These are phyloP conservation scores for Papilio demoleus DNA, from an alignment of 2,888 invertebrate species.

Conservation along the genomic window DNA sequence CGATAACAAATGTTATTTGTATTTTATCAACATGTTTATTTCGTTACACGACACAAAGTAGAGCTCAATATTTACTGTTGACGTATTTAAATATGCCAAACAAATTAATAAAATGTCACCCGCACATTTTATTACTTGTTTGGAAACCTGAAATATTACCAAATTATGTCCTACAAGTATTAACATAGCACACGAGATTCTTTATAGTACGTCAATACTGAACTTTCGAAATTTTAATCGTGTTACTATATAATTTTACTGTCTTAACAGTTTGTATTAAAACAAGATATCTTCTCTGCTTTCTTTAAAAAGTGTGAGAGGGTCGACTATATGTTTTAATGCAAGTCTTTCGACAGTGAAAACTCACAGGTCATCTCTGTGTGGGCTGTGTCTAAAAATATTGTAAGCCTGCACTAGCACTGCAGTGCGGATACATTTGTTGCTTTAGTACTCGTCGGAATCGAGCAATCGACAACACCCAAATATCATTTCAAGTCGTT, in stretches of 20 bases:
- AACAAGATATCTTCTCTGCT: neutral
- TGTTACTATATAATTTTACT: neutral
- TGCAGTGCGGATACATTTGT: slow-evolving; percentile 20
- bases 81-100: slow-evolving; percentile 14
- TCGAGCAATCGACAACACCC: slow-evolving; percentile 1
- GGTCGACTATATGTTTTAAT: neutral
- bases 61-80: slow-evolving; percentile 18
- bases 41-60: neutral
- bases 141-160: neutral
- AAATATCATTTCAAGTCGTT: neutral
- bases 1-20: slow-evolving; percentile 18
- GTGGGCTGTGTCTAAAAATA: slow-evolving; percentile 10
- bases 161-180: neutral
- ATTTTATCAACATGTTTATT: slow-evolving; percentile 14
- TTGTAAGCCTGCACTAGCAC: slow-evolving; percentile 17
- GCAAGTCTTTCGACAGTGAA: neutral
- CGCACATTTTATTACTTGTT: neutral
- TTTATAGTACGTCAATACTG: no score
- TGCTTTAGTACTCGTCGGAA: slow-evolving; percentile 3
- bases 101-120: slow-evolving; percentile 11
- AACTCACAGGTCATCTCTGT: slow-evolving; percentile 3
- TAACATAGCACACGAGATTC: no score
- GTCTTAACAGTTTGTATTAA: neutral
- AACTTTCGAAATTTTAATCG: neutral
- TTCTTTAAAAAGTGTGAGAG: neutral